A percentile compares a stretch with the other conserved stretches of the same genome.
Conservation (phyloP, 2,113 vertebrate species). For the Numida meleagris region DNA sequence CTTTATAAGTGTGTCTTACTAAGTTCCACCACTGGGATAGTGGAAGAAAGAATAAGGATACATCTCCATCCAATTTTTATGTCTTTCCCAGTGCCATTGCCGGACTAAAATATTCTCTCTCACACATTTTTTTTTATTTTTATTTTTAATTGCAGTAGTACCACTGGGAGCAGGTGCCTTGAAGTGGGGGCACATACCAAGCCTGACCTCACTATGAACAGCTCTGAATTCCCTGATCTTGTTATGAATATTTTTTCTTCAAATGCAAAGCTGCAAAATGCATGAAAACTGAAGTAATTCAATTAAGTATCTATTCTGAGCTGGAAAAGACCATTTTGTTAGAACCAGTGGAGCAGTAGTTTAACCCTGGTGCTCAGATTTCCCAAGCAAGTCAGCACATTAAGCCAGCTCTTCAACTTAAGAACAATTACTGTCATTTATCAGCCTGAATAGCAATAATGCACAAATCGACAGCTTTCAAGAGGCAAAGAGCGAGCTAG, state of each 20-base stretch:
- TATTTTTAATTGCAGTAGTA: constrained; percentile 34
- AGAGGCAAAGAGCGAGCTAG: constrained; percentile 79
- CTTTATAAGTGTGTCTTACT: not conserved
- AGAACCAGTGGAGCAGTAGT: constrained; percentile 75
- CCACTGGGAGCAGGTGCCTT: constrained; percentile 53
- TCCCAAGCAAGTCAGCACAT: constrained; percentile 85
- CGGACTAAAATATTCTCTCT: constrained; percentile 19
- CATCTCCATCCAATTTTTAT: not conserved
- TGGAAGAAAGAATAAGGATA: not conserved
- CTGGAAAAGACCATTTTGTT: constrained; percentile 80
- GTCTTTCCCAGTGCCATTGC: not conserved
- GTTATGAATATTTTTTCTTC: constrained; percentile 70
- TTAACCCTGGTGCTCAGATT: constrained; percentile 81
- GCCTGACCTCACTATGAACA: constrained; percentile 51
- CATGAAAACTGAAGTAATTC: constrained; percentile 81
- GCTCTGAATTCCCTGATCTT: constrained; percentile 64
- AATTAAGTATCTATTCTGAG: constrained; percentile 81
- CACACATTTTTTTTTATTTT: not conserved
- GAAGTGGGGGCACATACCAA: constrained; percentile 44
- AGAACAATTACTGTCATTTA: constrained; percentile 91
- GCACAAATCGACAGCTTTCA: constrained; percentile 88
- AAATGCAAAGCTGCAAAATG: constrained; percentile 78
- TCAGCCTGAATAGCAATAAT: constrained; percentile 88
- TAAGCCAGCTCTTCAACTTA: constrained; percentile 87
- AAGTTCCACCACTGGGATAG: not conserved